phyloP scores from a whole-genome alignment of 2,113 vertebrate species.

The Oceanodroma tethys region DNA sequence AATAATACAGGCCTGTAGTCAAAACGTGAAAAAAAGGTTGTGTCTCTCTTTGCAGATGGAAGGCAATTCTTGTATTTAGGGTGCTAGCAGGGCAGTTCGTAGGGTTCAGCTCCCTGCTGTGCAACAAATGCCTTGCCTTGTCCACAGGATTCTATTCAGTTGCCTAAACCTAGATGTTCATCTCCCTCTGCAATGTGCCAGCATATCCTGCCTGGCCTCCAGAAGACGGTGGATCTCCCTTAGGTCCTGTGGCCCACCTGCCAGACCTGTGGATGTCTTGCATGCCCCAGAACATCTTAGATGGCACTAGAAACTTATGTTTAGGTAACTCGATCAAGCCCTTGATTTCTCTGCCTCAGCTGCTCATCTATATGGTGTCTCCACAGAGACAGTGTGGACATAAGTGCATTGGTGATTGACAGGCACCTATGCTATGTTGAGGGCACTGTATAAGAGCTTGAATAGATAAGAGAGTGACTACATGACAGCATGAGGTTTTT shows the following conservation, averaged over 20 bases:
- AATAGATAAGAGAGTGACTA: conserved; percentile 20
- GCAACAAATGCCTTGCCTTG: background rate
- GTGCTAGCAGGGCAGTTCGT: background rate
- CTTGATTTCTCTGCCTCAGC: background rate
- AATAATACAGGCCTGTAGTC: background rate
- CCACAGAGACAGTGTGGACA: background rate
- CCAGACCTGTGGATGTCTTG: background rate
- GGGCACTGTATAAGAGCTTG: background rate
- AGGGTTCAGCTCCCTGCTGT: background rate
- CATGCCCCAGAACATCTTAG: background rate
- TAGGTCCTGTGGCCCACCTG: background rate
- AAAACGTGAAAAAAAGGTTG: background rate
- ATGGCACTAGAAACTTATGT: background rate
- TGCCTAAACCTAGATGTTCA: background rate
- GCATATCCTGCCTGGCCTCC: background rate
- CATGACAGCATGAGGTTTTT: background rate
- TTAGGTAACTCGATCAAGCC: background rate
- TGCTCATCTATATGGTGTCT: background rate
- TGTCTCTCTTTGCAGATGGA: background rate
- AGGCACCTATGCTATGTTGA: background rate
- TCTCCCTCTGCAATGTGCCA: background rate
- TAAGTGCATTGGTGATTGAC: conserved; percentile 13
- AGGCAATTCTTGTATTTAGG: background rate
- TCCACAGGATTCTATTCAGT: background rate
- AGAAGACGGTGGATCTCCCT: background rate